Conservation (phyloP, 1,140 invertebrate species). For the Drosophila parabipectinata region DNA sequence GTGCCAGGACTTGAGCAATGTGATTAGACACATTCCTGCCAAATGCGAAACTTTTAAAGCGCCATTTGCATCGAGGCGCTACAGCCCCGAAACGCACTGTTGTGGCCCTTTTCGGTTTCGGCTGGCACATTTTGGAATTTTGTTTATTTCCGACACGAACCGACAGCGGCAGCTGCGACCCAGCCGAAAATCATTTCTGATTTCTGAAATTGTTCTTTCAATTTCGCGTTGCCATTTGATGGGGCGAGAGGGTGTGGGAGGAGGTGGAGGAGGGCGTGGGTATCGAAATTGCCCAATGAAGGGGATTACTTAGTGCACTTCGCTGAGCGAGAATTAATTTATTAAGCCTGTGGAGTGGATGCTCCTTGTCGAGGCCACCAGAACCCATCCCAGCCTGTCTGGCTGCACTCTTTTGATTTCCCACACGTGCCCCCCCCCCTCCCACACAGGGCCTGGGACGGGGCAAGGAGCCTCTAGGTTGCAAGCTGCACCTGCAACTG, state of each 20-base stretch:
- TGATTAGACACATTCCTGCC: background rate
- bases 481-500: conserved; percentile 56
- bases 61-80: background rate
- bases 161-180: conserved; percentile 32
- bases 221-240: conserved; percentile 24
- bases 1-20: background rate
- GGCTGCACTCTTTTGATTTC: conserved; percentile 50
- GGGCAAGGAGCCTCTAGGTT: conserved; percentile 8
- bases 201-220: conserved; percentile 26
- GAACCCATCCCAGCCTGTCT: background rate
- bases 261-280: too few species aligned
- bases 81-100: conserved; percentile 12
- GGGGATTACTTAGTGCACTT: conserved; percentile 31
- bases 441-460: background rate
- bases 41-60: background rate
- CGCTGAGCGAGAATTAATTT: conserved; percentile 32
- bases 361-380: too few species aligned
- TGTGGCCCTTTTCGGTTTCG: background rate
- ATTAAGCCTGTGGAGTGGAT: conserved; percentile 19
- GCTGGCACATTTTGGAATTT: conserved; percentile 13
- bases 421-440: conserved; percentile 36
- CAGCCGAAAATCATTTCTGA: conserved; percentile 34
- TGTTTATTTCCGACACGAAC: conserved; percentile 48
- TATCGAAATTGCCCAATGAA: background rate
- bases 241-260: too few species aligned